Conservation (phyloP, 2,888 invertebrate genomes). For the Pseudeuparius sepicola region DNA sequence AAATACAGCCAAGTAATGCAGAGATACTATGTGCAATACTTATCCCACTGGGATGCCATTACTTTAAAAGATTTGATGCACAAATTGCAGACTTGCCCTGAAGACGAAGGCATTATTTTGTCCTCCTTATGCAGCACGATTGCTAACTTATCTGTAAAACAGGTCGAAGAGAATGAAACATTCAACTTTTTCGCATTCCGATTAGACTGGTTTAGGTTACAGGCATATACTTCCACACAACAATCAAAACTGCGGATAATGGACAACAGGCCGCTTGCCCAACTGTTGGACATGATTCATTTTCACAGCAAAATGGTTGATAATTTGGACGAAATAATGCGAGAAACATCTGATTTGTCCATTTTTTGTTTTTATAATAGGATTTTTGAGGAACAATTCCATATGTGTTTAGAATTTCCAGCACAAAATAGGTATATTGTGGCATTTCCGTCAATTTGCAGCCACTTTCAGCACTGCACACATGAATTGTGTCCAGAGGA, state of each 20-base stretch:
- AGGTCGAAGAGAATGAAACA: conserved; percentile 91
- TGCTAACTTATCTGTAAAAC: conserved; percentile 76
- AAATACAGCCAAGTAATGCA: conserved; percentile 77
- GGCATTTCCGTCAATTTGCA: conserved; percentile 94
- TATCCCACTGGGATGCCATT: conserved; percentile 92
- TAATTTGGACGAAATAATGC: conserved; percentile 90
- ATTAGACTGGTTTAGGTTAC: conserved; percentile 91
- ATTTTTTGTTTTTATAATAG: conserved; percentile 96
- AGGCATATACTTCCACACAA: conserved; percentile 82
- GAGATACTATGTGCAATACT: conserved; percentile 93
- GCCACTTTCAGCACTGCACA: conserved; percentile 95
- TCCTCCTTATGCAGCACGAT: conserved; percentile 88
- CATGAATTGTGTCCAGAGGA: conserved; percentile 99
- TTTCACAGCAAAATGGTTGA: conserved; percentile 99
- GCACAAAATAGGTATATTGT: conserved; percentile 97
- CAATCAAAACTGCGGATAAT: conserved; percentile 70
- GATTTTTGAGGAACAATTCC: conserved; percentile 96
- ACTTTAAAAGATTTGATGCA: conserved; percentile 76
- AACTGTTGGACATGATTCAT: conserved; percentile 87
- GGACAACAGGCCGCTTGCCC: conserved; percentile 79
- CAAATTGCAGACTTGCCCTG: conserved; percentile 76
- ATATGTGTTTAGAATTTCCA: conserved; percentile 97
- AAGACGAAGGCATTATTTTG: conserved; percentile 90
- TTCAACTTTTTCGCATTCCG: conserved; percentile 94
- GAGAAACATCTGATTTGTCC: conserved; percentile 94